Base-by-base conservation (phyloP, 1,140 invertebrate species). In the Drosophila erecta region DNA sequence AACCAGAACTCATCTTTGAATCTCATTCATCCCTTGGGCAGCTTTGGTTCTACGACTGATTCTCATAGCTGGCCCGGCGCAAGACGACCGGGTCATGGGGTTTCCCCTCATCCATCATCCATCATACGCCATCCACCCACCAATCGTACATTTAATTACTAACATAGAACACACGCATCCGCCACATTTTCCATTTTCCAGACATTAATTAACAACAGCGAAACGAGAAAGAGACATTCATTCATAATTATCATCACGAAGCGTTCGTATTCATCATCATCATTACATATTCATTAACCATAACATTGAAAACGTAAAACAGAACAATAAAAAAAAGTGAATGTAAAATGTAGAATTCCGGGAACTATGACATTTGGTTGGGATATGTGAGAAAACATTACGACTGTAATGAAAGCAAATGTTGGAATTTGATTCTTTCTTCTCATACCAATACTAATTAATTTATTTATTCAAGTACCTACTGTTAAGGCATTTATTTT, bases 231-330 rank as follows among this genome's bases (percentile, higher is more conserved):
- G 51, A 75, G 46, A 75, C 72, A 75, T 75, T 75, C 74, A 76
- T 75, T 66, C 70, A 75, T 76, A 75, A 66, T 75, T 70, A 80
- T 67, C 72, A 60, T 72, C 75, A 66, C 65, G 80, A 57, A 69
- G 69, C 66, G 76, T 79, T 81, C 79, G 81, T 89, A 65, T 73
- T 70, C 76, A 89, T 78, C 77, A 83, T 87, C 83, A 87, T 87
- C 83, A 87, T 89, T 90, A 78, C 76, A 85, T 87, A 90, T 90
- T 89, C 84, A 89, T 89, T 76, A 84, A 89, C 79, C 84, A 89
- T 89, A 89, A 90, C 80, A 89, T 84, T 86, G 83, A 83, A 87
- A 83, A 89, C 64, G 73, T 90, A 89, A 84, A 89, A 89, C 84
- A 89, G 85, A 84, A 89, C 85, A 89, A 89, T 72, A 72, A 79